These are phyloP conservation scores for Epizoanthus ramosus DNA, from an alignment of 92 coral and sea anemone genomes.

Conservation along the genomic window DNA sequence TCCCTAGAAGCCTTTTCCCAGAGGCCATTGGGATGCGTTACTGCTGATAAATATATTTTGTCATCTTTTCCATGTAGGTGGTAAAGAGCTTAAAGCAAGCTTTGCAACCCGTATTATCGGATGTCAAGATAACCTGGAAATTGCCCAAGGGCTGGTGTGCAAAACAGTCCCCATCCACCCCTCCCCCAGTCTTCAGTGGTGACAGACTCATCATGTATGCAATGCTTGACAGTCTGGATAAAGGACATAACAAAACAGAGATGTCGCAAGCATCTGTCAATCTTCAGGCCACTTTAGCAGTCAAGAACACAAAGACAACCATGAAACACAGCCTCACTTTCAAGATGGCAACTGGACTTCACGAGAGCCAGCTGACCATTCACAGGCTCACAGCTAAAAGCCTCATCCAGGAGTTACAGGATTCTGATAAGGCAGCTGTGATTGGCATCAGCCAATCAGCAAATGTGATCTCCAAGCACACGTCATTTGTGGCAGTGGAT, in stretches of 20 bases:
- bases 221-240: background rate
- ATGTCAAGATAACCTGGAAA: background rate
- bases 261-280: background rate
- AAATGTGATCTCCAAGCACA: background rate
- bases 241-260: background rate
- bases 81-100: conserved; percentile 1
- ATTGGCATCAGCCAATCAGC: conserved; percentile 7
- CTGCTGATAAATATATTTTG: too few relatives aligned
- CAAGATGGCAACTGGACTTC: background rate
- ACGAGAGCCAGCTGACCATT: background rate
- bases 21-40: too few relatives aligned
- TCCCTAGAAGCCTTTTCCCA: too few relatives aligned
- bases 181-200: conserved; percentile 19
- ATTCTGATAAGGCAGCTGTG: background rate
- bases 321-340: background rate
- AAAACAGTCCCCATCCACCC: conserved; percentile 10
- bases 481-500: too few relatives aligned
- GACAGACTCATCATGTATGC: conserved; percentile 1
- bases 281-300: conserved; percentile 11
- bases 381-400: conserved; percentile 9
- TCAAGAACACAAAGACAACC: background rate
- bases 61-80: background rate
- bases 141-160: conserved; percentile 8
- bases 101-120: background rate
- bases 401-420: background rate